phyloP scores from a whole-genome alignment of 1,140 invertebrate genomes.

The Penaeus vannamei region DNA sequence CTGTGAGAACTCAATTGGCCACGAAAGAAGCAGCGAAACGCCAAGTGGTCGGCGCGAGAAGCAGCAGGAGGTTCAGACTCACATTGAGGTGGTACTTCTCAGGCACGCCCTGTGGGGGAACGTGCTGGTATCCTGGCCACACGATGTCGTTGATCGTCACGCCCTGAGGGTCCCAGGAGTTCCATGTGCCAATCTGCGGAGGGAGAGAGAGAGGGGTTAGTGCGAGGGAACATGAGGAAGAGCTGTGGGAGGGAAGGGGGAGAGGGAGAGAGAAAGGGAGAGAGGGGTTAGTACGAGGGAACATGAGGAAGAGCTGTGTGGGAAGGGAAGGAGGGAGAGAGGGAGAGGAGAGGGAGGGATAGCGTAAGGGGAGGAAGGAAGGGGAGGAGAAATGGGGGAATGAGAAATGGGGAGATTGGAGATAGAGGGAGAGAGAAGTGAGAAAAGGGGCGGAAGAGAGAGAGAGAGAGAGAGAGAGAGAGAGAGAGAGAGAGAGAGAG shows the following conservation, averaged over 20 bases:
- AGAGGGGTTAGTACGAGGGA: slow-evolving; percentile 67
- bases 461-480: no score
- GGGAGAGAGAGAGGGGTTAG: slow-evolving; percentile 77
- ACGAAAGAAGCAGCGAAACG: not conserved
- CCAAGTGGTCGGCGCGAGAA: not conserved
- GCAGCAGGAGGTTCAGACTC: slow-evolving; percentile 79
- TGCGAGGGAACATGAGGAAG: not conserved
- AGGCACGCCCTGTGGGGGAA: slow-evolving; percentile 95
- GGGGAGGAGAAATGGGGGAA: no score
- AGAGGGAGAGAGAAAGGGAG: not conserved
- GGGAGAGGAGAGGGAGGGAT: no score
- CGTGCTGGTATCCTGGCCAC: slow-evolving; percentile 96
- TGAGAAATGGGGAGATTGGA: no score
- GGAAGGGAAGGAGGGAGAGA: not conserved
- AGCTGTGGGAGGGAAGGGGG: not conserved
- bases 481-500: no score
- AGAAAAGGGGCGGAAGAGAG: no score
- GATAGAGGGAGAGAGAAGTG: no score
- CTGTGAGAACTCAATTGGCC: not conserved
- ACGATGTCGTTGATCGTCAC: slow-evolving; percentile 97
- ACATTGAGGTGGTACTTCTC: slow-evolving; percentile 97
- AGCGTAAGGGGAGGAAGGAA: not conserved
- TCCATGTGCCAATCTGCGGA: slow-evolving; percentile 91
- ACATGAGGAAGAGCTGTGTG: not conserved
- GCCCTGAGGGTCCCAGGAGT: slow-evolving; percentile 86